Evolutionary conservation across 2,113 vertebrate species (phyloP).

Genomic region (Platysteira castanea): DNA sequence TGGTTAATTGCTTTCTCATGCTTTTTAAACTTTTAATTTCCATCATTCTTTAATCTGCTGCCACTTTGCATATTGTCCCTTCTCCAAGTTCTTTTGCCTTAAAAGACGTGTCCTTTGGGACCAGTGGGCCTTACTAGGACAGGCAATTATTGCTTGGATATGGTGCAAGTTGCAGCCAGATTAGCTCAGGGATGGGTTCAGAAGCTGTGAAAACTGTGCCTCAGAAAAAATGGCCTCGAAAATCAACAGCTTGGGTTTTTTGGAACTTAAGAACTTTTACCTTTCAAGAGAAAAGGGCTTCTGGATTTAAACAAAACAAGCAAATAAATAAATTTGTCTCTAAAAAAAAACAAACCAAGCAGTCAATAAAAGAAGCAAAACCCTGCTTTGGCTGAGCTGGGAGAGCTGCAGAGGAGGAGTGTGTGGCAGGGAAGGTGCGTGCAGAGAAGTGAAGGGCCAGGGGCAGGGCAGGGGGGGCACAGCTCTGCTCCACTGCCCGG

Average conservation of each 20-base stretch:
- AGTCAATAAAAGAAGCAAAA: not conserved
- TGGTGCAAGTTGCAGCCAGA: not conserved
- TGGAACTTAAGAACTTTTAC: not conserved
- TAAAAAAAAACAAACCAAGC: fast-evolving
- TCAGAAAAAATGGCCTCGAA: not conserved
- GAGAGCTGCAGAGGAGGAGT: not conserved
- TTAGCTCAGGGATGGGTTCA: not conserved
- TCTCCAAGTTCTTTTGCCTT: conserved; percentile 30
- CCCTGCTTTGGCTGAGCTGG: not conserved
- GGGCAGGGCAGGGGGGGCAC: not conserved
- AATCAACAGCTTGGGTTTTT: not conserved
- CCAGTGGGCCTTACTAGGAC: not conserved
- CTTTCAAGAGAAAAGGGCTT: not conserved
- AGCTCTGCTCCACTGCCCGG: not conserved
- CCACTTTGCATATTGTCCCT: conserved; percentile 8
- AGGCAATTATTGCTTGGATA: not conserved
- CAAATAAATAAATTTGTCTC: not conserved
- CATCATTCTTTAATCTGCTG: conserved; percentile 37
- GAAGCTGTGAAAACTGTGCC: not conserved
- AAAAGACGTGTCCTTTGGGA: not conserved
- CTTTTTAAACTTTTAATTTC: conserved; percentile 55
- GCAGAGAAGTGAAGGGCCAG: not conserved
- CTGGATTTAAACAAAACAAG: not conserved
- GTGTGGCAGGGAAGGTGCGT: fast-evolving
- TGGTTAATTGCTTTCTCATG: conserved; percentile 49